Evolutionary conservation across 2,797 vertebrate species (phyloP).

Genomic region (Siniperca obscura): DNA sequence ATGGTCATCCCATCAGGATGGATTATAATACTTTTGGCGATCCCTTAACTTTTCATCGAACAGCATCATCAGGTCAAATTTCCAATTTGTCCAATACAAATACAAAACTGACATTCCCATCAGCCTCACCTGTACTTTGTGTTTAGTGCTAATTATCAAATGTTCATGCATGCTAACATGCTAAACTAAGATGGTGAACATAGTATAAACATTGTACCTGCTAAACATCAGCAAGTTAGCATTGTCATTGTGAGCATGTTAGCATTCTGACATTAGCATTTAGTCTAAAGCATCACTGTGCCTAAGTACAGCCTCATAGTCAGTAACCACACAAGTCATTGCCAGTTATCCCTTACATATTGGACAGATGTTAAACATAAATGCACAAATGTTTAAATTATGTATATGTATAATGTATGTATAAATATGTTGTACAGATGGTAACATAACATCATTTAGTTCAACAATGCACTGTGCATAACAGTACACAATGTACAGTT

Average conservation of each 20-base stretch:
- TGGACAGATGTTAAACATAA: constrained; percentile 6
- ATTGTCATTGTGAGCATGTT: not conserved
- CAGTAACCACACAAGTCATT: constrained; percentile 3
- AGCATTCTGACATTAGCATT: not conserved
- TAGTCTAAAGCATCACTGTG: not conserved
- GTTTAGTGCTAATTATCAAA: not conserved
- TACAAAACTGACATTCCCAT: not conserved
- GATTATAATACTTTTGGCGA: not conserved
- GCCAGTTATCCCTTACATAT: not conserved
- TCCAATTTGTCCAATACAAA: not conserved
- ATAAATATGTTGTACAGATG: not conserved
- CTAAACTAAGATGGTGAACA: not conserved
- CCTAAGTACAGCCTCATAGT: not conserved
- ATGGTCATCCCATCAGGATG: too few relatives aligned
- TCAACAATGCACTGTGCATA: not conserved
- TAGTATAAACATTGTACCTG: not conserved
- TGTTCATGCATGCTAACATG: not conserved
- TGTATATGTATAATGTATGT: not conserved
- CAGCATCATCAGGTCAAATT: not conserved
- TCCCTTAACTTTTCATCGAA: not conserved
- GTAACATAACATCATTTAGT: not conserved
- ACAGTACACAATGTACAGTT: constrained; percentile 5
- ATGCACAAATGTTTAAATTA: not conserved
- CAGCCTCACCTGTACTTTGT: not conserved
- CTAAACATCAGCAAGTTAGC: not conserved